A percentile compares a stretch with the other conserved stretches of the same genome.
Evolutionary conservation across 2,797 vertebrate species (phyloP).

Genomic region (Rhinatrema bivittatum): DNA sequence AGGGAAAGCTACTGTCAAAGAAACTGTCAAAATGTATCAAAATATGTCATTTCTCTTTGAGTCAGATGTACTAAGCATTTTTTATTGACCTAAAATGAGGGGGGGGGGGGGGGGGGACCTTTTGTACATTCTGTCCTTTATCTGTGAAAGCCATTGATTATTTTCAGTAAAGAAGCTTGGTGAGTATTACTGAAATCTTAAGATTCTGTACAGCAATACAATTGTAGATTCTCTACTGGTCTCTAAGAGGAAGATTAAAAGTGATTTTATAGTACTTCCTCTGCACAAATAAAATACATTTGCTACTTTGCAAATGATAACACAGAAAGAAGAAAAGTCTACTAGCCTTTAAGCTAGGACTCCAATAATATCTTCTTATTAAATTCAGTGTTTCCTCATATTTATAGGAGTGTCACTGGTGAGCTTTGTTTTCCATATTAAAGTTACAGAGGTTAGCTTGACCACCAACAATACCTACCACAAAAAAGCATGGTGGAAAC

Average conservation of each 20-base stretch:
- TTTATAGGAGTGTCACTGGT: too few species aligned
- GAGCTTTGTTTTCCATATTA: too few species aligned
- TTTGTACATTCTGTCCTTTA: too few species aligned
- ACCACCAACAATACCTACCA: too few species aligned
- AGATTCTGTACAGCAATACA: slow-evolving; percentile 19
- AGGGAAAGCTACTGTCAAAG: slow-evolving; percentile 36
- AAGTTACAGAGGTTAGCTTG: too few species aligned
- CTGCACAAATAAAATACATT: slow-evolving; percentile 5
- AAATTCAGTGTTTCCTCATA: too few species aligned
- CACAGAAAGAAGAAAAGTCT: slow-evolving; percentile 12
- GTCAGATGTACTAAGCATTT: too few species aligned
- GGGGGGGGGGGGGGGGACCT: too few species aligned
- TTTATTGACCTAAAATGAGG: too few species aligned
- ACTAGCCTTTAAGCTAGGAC: too few species aligned
- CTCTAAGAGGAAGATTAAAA: slow-evolving; percentile 40
- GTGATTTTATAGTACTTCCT: slow-evolving; percentile 10
- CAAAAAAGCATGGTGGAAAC: too few species aligned
- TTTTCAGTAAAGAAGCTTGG: slow-evolving; percentile 44
- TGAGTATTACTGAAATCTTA: slow-evolving; percentile 43
- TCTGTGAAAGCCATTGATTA: slow-evolving; percentile 54
- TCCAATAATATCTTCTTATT: too few species aligned
- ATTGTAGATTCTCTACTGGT: slow-evolving; percentile 37
- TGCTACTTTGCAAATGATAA: slow-evolving; percentile 24
- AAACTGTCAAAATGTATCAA: slow-evolving; percentile 43
- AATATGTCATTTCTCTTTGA: slow-evolving; percentile 31